Percentiles rank a stretch among this genome's conserved stretches.
Conservation (phyloP, 1,140 invertebrate genomes). For the Drosophila virilis region DNA sequence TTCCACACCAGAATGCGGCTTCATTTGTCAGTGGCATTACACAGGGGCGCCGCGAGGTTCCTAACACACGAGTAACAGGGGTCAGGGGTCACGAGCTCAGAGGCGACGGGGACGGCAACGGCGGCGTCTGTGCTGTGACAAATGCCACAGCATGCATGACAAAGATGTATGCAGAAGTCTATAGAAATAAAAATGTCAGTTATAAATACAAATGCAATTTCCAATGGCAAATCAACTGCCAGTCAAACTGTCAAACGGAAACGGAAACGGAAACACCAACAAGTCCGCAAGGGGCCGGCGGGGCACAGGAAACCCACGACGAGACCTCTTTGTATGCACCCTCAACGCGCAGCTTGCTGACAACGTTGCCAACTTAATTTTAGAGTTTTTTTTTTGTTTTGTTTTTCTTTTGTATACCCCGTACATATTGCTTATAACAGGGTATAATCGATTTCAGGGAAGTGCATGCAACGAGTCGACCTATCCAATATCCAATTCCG, state of each 20-base stretch:
- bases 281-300: not conserved
- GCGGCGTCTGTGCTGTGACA: slow-evolving; percentile 20
- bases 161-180: slow-evolving; percentile 49
- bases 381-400: not conserved
- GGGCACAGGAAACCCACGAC: no score
- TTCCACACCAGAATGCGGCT: slow-evolving; percentile 43
- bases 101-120: not conserved
- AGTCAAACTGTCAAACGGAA: slow-evolving; percentile 46
- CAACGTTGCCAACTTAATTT: slow-evolving; percentile 14
- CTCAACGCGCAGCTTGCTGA: no score
- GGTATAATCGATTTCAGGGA: no score
- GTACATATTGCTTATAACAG: no score
- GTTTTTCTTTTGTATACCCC: no score
- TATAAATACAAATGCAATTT: slow-evolving; percentile 56
- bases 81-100: not conserved
- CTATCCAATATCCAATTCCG: no score
- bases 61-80: no score
- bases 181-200: slow-evolving; percentile 52
- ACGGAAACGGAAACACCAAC: slow-evolving; percentile 7
- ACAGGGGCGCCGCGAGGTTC: not conserved
- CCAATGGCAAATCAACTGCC: slow-evolving; percentile 48
- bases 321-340: no score
- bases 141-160: slow-evolving; percentile 42
- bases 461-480: no score
- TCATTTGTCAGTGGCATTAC: slow-evolving; percentile 36